Evolutionary conservation across 1,140 invertebrate species (phyloP).

Genomic region (Scaptomyza montana): DNA sequence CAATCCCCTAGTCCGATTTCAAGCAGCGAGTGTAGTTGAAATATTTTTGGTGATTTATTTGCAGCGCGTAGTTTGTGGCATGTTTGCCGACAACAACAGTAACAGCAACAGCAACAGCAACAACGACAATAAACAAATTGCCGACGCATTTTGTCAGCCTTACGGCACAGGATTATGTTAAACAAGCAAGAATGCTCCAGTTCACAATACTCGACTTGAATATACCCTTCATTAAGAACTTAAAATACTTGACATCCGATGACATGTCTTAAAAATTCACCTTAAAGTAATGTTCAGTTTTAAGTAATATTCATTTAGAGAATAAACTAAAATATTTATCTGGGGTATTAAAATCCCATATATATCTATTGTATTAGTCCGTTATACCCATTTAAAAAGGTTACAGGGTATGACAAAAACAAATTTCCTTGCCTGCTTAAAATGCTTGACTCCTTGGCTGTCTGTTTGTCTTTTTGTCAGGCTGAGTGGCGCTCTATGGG

Average conservation of each 20-base stretch:
- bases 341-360: no score
- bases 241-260: no score
- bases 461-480: constrained; percentile 2
- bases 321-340: no score
- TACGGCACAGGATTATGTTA: constrained; percentile 77
- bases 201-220: neutral
- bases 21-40: constrained; percentile 72
- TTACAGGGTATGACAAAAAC: neutral
- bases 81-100: constrained; percentile 69
- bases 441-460: constrained; percentile 22
- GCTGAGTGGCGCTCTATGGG: constrained; percentile 26
- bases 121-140: constrained; percentile 80
- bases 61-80: constrained; percentile 79
- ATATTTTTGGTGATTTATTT: constrained; percentile 82
- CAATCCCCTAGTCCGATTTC: constrained; percentile 19
- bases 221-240: neutral
- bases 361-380: neutral
- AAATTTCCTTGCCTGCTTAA: neutral
- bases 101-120: constrained; percentile 53
- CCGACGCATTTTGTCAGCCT: constrained; percentile 78
- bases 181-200: constrained; percentile 44
- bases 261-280: no score
- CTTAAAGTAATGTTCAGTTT: no score
- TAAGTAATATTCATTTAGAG: no score
- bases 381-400: neutral